Evolutionary conservation across 2,888 invertebrate genomes (phyloP).

Genomic region (Polydrusus pterygomalis): DNA sequence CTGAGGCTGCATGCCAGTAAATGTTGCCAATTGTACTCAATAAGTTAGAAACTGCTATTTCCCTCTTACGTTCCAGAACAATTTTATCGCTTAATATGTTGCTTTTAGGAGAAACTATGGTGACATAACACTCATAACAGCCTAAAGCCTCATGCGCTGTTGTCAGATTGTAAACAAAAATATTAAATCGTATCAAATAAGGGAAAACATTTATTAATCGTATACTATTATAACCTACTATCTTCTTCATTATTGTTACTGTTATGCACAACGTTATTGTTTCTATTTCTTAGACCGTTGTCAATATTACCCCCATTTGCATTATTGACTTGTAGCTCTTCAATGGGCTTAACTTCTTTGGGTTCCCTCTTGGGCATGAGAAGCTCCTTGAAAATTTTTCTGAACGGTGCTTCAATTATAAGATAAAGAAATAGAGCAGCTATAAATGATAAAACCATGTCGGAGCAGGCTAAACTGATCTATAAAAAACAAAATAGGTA

Average conservation of each 20-base stretch:
- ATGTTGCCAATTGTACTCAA: no score
- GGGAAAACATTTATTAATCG: no score
- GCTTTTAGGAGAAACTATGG: no score
- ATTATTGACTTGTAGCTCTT: constrained; percentile 32
- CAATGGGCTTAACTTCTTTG: constrained; percentile 27
- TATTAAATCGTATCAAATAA: no score
- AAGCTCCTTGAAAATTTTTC: constrained; percentile 71
- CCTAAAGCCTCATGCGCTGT: no score
- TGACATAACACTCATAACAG: no score
- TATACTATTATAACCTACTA: constrained; percentile 57
- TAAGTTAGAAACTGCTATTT: no score
- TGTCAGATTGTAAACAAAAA: no score
- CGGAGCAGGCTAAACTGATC: constrained; percentile 72
- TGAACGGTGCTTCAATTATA: constrained; percentile 75
- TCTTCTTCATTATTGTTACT: constrained; percentile 55
- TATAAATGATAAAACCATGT: constrained; percentile 73
- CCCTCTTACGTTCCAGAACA: no score
- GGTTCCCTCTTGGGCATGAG: constrained; percentile 60
- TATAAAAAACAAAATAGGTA: constrained; percentile 65
- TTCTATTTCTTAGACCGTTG: constrained; percentile 54
- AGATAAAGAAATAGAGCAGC: constrained; percentile 74
- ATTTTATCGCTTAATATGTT: no score
- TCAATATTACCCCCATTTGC: not conserved
- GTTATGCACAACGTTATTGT: constrained; percentile 57
- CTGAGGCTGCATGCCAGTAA: no score